A percentile compares a stretch with the other conserved stretches of the same genome.
Evolutionary conservation across 53 echinoderm and acorn worm species (phyloP).

Genomic region (Holothuria scabra): DNA sequence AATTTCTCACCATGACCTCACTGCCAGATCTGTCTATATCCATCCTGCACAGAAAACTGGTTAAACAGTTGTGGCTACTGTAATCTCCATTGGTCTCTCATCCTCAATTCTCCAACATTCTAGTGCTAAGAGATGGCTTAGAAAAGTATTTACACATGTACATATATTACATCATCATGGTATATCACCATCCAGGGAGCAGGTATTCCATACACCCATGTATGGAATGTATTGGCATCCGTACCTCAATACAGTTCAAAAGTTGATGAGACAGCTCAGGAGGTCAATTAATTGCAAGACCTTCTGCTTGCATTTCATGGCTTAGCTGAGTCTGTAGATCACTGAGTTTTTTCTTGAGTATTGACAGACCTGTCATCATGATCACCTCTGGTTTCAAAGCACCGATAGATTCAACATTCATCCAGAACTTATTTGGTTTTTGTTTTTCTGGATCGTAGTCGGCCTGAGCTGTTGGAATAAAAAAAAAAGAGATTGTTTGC

Average conservation of each 20-base stretch:
- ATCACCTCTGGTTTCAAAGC: slow-evolving; percentile 89
- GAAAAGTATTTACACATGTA: too few species aligned
- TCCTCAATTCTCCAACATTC: too few species aligned
- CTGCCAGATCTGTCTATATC: too few species aligned
- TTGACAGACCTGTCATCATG: slow-evolving; percentile 73
- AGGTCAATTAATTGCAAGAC: slow-evolving; percentile 76
- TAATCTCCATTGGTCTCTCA: too few species aligned
- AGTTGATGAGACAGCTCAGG: not conserved
- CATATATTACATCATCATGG: too few species aligned
- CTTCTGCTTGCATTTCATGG: slow-evolving; percentile 93
- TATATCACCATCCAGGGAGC: too few species aligned
- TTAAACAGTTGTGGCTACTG: too few species aligned
- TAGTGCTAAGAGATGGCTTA: too few species aligned
- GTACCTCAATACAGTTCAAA: not conserved
- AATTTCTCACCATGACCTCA: too few species aligned
- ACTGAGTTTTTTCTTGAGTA: slow-evolving; percentile 97
- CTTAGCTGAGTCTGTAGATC: slow-evolving; percentile 98
- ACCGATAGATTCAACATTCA: slow-evolving; percentile 88
- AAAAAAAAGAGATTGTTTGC: not conserved
- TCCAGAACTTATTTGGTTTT: slow-evolving; percentile 77
- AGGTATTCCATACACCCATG: too few species aligned
- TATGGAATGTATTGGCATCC: too few species aligned
- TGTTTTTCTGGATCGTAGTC: slow-evolving; percentile 60
- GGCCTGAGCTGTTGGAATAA: slow-evolving; percentile 71
- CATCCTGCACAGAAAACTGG: too few species aligned